Percentiles rank a stretch among this genome's conserved stretches.
Evolutionary conservation across 1,140 invertebrate genomes (phyloP).

Genomic region (Cydia splendana): DNA sequence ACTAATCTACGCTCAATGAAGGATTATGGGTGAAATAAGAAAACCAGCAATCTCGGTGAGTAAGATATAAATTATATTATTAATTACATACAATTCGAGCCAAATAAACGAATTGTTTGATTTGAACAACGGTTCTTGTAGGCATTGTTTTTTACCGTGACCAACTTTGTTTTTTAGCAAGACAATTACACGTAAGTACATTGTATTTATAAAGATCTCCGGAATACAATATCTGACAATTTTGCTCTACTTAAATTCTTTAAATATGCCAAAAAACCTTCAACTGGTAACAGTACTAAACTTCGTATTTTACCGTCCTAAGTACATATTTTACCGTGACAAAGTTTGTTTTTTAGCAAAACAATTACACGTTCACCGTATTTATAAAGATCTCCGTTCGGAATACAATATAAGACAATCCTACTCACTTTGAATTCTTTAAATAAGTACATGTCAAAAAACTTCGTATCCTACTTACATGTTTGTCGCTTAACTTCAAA

Average conservation of each 20-base stretch:
- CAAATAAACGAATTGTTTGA: neutral
- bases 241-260: neutral
- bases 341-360: too few relatives aligned
- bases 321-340: too few relatives aligned
- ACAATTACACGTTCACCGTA: too few relatives aligned
- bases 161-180: too few relatives aligned
- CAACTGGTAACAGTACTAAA: neutral
- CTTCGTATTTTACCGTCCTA: too few relatives aligned
- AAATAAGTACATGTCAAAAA: too few relatives aligned
- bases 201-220: too few relatives aligned
- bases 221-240: neutral
- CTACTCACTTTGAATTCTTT: neutral
- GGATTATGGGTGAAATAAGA: constrained; percentile 42
- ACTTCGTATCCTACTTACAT: too few relatives aligned
- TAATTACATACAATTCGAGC: neutral
- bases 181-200: too few relatives aligned
- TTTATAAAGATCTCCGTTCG: too few relatives aligned
- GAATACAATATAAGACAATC: neutral
- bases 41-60: constrained; percentile 35
- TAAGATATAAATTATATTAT: constrained; percentile 22
- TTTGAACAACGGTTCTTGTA: neutral
- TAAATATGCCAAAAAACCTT: neutral
- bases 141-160: neutral
- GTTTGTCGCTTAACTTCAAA: too few relatives aligned
- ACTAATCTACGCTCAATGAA: constrained; percentile 35